Percentiles rank a stretch among this genome's conserved stretches.
phyloP scores from a whole-genome alignment of 2,113 vertebrate species.

The Calyptommatus sinebrachiatus region DNA sequence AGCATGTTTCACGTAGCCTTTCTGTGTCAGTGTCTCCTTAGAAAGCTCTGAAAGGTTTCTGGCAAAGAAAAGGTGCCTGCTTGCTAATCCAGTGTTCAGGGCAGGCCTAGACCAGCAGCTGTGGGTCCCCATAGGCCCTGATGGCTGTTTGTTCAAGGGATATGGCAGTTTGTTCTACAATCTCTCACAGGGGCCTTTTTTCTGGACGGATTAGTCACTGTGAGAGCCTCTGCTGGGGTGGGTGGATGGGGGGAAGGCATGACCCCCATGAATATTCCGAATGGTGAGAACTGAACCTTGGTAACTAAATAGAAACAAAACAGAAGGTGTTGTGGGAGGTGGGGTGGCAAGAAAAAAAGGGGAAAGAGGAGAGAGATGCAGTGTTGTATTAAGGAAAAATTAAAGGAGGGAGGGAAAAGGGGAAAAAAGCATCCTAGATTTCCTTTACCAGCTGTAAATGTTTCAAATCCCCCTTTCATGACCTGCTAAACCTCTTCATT shows the following conservation, averaged over 20 bases:
- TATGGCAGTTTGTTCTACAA: constrained; percentile 62
- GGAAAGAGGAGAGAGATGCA: background rate
- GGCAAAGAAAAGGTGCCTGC: constrained; percentile 27
- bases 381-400: too few species aligned
- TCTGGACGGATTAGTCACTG: constrained; percentile 56
- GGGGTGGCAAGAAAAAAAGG: too few species aligned
- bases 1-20: too few species aligned
- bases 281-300: constrained; percentile 41
- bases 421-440: background rate
- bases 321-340: background rate
- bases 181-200: constrained; percentile 27
- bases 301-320: constrained; percentile 43
- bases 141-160: constrained; percentile 66
- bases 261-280: constrained; percentile 56
- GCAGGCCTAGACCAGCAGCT: constrained; percentile 37
- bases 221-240: constrained; percentile 8
- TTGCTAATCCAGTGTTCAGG: constrained; percentile 31
- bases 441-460: background rate
- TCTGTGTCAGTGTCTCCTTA: accelerated
- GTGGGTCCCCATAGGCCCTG: constrained; percentile 23
- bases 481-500: background rate
- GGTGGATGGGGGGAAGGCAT: constrained; percentile 4
- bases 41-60: background rate
- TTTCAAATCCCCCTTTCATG: background rate
- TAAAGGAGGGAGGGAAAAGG: background rate